phyloP scores from a whole-genome alignment of 1,140 invertebrate species.

The Euglossa dilemma region DNA sequence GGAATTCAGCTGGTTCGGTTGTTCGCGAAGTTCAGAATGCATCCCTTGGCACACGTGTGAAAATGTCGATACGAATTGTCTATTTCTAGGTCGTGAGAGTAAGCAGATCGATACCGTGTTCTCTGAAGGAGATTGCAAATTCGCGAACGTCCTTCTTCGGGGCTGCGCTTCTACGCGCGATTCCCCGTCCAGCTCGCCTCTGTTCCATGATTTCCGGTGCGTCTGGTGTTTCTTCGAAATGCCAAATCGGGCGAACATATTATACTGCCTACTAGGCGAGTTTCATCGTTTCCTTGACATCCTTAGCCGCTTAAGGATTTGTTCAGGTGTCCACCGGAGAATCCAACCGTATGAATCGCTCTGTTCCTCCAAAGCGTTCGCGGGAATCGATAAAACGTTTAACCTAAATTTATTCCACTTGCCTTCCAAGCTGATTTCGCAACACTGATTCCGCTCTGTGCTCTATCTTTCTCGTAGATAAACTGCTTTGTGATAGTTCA shows the following conservation, averaged over 20 bases:
- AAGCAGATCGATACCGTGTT: constrained; percentile 28
- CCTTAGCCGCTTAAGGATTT: constrained; percentile 51
- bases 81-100: constrained; percentile 49
- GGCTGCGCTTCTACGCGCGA: too few species aligned
- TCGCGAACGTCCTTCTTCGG: background rate
- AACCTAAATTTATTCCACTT: constrained; percentile 47
- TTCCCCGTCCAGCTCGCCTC: background rate
- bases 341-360: constrained; percentile 33
- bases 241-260: constrained; percentile 42
- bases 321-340: constrained; percentile 41
- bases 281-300: constrained; percentile 64
- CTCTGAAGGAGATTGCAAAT: constrained; percentile 10
- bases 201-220: background rate
- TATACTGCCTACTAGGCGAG: constrained; percentile 32
- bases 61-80: constrained; percentile 50
- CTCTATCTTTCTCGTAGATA: background rate
- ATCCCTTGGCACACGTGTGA: constrained; percentile 35
- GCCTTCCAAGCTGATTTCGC: constrained; percentile 4
- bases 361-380: constrained; percentile 15
- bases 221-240: background rate
- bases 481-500: background rate
- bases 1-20: background rate
- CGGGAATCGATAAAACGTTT: constrained; percentile 48
- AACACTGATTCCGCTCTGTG: background rate
- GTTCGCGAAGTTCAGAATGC: background rate